Conservation (phyloP, 1,140 invertebrate genomes). For the Lineus longissimus region DNA sequence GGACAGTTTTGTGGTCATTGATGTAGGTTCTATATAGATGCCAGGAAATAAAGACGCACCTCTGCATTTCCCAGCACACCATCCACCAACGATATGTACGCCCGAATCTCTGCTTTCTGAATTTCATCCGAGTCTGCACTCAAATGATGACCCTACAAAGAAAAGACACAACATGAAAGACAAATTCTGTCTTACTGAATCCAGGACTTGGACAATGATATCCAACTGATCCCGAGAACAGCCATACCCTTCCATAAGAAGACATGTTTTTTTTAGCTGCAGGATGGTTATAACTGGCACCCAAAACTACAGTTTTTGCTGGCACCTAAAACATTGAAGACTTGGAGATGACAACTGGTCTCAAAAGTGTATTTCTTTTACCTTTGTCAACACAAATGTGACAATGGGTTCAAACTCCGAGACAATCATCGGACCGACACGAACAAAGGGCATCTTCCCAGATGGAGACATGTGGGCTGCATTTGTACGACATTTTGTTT, state of each 20-base stretch:
- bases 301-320: background rate
- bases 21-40: background rate
- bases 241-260: background rate
- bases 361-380: constrained; percentile 26
- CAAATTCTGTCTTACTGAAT: too few species aligned
- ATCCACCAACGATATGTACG: constrained; percentile 85
- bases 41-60: constrained; percentile 48
- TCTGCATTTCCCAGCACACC: constrained; percentile 83
- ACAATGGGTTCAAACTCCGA: constrained; percentile 89
- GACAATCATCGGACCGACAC: constrained; percentile 80
- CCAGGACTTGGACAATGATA: background rate
- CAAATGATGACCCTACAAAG: constrained; percentile 65
- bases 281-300: background rate
- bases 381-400: constrained; percentile 79
- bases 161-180: background rate
- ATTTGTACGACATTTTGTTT: constrained; percentile 71
- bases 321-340: background rate
- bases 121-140: constrained; percentile 67
- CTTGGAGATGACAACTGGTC: background rate
- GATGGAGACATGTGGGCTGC: constrained; percentile 95
- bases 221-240: background rate
- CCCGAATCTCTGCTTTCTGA: constrained; percentile 86
- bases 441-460: constrained; percentile 76
- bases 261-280: background rate
- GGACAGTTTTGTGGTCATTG: background rate